Evolutionary conservation across 1,140 invertebrate genomes (phyloP).

Genomic region (Elysia chlorotica): DNA sequence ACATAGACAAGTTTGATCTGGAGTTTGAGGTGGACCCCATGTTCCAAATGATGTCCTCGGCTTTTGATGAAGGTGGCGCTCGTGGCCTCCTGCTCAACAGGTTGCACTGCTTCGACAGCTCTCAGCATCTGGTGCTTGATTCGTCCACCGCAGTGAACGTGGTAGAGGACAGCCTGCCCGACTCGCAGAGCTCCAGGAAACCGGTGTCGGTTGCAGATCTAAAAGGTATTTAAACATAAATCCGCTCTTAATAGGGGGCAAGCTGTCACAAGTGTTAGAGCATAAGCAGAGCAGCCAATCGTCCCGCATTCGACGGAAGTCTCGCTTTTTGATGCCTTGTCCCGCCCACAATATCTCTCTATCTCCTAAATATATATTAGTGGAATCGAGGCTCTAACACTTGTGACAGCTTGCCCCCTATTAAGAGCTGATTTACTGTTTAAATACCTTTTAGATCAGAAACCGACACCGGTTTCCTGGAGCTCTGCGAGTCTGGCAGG

Average conservation of each 20-base stretch:
- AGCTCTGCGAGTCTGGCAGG: constrained; percentile 2
- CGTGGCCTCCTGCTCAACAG: constrained; percentile 61
- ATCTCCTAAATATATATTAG: no score
- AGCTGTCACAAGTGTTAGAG: no score
- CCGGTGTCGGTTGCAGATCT: constrained; percentile 35
- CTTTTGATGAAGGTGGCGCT: constrained; percentile 63
- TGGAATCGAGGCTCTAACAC: no score
- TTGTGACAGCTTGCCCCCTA: no score
- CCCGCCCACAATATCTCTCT: no score
- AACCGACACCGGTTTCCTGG: constrained; percentile 30
- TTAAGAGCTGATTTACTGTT: no score
- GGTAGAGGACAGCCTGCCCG: constrained; percentile 18
- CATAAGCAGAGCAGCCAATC: no score
- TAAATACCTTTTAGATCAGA: constrained; percentile 45
- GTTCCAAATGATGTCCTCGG: constrained; percentile 62
- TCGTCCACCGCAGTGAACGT: constrained; percentile 42
- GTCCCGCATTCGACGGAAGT: no score
- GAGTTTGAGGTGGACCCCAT: constrained; percentile 63
- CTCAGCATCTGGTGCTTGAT: constrained; percentile 51
- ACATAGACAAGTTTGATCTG: constrained; percentile 60
- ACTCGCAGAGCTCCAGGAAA: constrained; percentile 17
- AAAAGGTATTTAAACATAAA: no score
- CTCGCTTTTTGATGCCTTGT: no score
- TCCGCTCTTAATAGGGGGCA: no score
- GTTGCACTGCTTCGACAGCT: constrained; percentile 56